These are phyloP conservation scores for Pseudopipra pipra DNA, from an alignment of 2,113 vertebrate genomes.

Conservation along the genomic window DNA sequence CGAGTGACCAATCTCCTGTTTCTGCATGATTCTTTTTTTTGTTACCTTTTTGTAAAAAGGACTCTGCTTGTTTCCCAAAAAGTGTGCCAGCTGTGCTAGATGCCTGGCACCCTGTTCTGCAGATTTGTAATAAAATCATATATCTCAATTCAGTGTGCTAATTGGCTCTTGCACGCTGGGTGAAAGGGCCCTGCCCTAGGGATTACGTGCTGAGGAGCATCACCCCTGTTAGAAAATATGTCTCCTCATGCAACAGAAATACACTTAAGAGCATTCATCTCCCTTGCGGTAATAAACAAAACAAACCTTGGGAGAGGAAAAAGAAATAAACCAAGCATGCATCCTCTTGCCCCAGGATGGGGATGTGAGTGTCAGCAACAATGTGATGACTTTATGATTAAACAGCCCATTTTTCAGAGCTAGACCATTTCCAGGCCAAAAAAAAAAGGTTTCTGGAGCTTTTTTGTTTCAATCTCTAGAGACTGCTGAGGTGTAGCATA, in stretches of 20 bases:
- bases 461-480: background rate
- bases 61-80: background rate
- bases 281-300: background rate
- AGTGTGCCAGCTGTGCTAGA: background rate
- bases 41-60: background rate
- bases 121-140: background rate
- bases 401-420: background rate
- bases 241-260: background rate
- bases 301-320: background rate
- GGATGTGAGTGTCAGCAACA: background rate
- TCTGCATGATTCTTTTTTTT: background rate
- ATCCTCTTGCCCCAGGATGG: background rate
- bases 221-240: background rate
- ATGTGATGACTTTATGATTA: background rate
- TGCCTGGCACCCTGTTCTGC: background rate
- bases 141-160: background rate
- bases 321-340: background rate
- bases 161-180: background rate
- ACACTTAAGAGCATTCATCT: background rate
- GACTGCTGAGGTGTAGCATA: background rate
- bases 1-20: background rate
- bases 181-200: background rate
- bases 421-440: background rate
- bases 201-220: background rate
- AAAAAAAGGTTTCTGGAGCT: background rate